These are phyloP conservation scores for Isurus oxyrinchus DNA, from an alignment of 2,113 vertebrate genomes.

Conservation along the genomic window DNA sequence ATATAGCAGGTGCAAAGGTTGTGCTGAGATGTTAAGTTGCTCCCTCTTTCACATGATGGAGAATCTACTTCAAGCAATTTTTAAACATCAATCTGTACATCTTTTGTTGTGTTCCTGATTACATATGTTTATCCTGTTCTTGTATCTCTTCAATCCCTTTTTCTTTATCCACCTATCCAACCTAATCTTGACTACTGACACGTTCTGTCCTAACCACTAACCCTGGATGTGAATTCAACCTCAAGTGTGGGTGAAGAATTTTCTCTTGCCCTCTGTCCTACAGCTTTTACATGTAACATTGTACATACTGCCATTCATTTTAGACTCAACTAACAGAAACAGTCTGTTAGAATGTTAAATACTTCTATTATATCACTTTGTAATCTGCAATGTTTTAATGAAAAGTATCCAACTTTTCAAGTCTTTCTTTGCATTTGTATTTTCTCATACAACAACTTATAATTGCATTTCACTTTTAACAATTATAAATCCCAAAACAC, in stretches of 20 bases:
- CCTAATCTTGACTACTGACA: not conserved
- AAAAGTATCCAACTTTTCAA: not conserved
- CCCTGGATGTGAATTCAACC: not conserved
- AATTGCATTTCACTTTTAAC: not conserved
- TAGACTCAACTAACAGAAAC: not conserved
- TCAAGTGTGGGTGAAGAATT: not conserved
- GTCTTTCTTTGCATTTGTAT: not conserved
- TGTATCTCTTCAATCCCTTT: not conserved
- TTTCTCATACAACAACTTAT: not conserved
- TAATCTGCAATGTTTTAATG: not conserved
- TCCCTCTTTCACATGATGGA: not conserved
- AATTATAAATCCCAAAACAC: not conserved
- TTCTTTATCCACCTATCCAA: not conserved
- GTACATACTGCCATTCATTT: not conserved
- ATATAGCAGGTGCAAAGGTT: not conserved
- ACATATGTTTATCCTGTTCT: not conserved
- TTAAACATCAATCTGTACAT: not conserved
- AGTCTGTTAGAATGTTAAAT: not conserved
- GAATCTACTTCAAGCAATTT: not conserved
- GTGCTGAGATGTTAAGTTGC: not conserved
- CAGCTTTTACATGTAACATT: not conserved
- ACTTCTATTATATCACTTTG: not conserved
- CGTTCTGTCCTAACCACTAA: not conserved
- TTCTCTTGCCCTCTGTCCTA: not conserved
- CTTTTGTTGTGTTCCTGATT: not conserved